phyloP scores from a whole-genome alignment of 64 coral and sea anemone species.

The Montipora foliosa region DNA sequence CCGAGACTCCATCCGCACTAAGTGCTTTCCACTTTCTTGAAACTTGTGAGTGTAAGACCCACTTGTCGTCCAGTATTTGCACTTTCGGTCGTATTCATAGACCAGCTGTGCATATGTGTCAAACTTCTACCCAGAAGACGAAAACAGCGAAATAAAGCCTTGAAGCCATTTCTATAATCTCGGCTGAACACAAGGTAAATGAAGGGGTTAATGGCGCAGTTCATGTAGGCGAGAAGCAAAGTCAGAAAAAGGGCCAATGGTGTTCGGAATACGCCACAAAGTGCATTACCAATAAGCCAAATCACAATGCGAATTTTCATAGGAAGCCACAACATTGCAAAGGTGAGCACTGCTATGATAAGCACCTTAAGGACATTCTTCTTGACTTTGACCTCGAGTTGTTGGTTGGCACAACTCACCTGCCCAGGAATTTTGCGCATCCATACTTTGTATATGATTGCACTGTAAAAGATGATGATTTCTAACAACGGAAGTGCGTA shows the following conservation, averaged over 20 bases:
- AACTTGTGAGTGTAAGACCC: background rate
- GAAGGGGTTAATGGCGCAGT: conserved; percentile 55
- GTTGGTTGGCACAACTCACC: conserved; percentile 55
- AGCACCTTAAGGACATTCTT: conserved; percentile 64
- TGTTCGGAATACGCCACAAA: background rate
- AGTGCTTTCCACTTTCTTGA: background rate
- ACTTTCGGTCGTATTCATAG: background rate
- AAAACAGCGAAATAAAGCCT: background rate
- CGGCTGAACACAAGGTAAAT: conserved; percentile 66
- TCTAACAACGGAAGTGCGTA: conserved; percentile 46
- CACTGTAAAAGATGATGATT: conserved; percentile 57
- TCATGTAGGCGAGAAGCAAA: conserved; percentile 11
- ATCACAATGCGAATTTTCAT: background rate
- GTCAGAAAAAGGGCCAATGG: background rate
- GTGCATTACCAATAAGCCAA: background rate
- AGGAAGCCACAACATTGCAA: conserved; percentile 68
- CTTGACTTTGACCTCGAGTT: conserved; percentile 54
- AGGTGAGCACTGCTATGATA: conserved; percentile 41
- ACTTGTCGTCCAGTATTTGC: background rate
- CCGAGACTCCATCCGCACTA: background rate
- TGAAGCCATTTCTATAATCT: conserved; percentile 41
- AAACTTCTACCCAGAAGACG: background rate
- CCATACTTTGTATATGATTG: conserved; percentile 64
- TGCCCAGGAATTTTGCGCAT: conserved; percentile 60
- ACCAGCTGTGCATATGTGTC: background rate